Evolutionary conservation across 2,113 vertebrate genomes (phyloP).

Genomic region (Sinocyclocheilus anshuiensis): DNA sequence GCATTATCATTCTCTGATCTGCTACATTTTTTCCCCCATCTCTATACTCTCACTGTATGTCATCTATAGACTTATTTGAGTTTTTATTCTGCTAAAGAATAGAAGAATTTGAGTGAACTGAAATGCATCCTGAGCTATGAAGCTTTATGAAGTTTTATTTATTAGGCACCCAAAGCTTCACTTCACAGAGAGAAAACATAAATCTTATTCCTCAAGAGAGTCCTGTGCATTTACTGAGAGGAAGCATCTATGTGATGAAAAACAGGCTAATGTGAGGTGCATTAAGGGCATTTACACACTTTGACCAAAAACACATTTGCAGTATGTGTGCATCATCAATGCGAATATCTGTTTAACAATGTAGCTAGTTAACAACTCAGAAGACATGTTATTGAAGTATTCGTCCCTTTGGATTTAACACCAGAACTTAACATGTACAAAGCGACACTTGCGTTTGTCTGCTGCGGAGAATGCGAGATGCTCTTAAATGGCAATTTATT

Average conservation of each 20-base stretch:
- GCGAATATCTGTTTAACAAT: not conserved
- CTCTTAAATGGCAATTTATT: not conserved
- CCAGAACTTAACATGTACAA: not conserved
- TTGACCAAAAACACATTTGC: not conserved
- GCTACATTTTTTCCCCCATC: not conserved
- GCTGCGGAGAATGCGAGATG: not conserved
- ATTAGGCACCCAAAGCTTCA: not conserved
- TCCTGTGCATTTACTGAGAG: not conserved
- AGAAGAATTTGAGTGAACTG: not conserved
- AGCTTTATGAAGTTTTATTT: not conserved
- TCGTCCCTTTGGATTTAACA: not conserved
- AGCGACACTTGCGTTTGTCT: not conserved
- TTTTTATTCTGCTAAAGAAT: not conserved
- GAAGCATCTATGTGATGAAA: conserved; percentile 6
- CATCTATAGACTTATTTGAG: not conserved
- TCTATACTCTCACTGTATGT: not conserved
- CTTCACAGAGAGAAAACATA: not conserved
- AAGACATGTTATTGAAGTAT: not conserved
- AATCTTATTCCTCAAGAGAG: not conserved
- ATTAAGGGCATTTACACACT: not conserved
- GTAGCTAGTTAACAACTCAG: not conserved
- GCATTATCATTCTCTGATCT: not conserved
- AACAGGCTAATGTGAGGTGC: not conserved
- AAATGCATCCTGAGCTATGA: not conserved
- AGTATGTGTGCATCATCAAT: not conserved